phyloP scores from a whole-genome alignment of 2,797 vertebrate genomes.

The Bradypodion ventrale region DNA sequence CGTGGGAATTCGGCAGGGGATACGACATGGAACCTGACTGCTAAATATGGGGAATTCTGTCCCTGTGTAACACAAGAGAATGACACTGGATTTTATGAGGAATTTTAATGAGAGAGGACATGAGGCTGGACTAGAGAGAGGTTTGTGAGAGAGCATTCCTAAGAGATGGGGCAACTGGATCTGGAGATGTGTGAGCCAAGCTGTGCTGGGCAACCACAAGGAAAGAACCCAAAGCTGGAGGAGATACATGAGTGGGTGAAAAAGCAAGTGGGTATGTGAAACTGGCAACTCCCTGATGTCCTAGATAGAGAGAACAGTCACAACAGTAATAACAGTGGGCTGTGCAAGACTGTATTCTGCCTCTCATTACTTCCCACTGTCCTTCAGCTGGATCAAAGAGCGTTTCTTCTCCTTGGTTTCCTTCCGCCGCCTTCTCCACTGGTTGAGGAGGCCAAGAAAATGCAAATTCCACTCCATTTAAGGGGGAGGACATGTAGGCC shows the following conservation, averaged over 20 bases:
- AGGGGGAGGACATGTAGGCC: not conserved
- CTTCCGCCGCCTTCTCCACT: not conserved
- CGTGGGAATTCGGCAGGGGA: not conserved
- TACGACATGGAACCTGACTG: not conserved
- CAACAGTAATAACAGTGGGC: not conserved
- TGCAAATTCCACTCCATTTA: not conserved
- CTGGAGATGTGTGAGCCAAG: conserved; percentile 26
- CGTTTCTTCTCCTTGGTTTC: not conserved
- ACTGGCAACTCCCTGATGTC: not conserved
- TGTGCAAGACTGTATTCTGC: not conserved
- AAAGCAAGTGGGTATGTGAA: conserved; percentile 18
- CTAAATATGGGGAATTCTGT: not conserved
- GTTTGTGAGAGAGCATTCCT: not conserved
- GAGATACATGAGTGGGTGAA: not conserved
- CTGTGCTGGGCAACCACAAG: not conserved
- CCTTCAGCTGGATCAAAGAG: not conserved
- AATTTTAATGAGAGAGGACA: not conserved
- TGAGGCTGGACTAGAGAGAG: conserved; percentile 6
- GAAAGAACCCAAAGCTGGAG: conserved; percentile 46
- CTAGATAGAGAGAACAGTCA: not conserved
- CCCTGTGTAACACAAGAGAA: not conserved
- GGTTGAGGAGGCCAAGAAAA: accelerated
- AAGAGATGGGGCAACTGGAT: not conserved
- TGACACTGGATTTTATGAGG: not conserved
- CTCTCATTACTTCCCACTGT: accelerated